Evolutionary conservation across 2,113 vertebrate genomes (phyloP), one percentile per base, ranked within the genome.

Genomic region (Callionymus lyra): DNA sequence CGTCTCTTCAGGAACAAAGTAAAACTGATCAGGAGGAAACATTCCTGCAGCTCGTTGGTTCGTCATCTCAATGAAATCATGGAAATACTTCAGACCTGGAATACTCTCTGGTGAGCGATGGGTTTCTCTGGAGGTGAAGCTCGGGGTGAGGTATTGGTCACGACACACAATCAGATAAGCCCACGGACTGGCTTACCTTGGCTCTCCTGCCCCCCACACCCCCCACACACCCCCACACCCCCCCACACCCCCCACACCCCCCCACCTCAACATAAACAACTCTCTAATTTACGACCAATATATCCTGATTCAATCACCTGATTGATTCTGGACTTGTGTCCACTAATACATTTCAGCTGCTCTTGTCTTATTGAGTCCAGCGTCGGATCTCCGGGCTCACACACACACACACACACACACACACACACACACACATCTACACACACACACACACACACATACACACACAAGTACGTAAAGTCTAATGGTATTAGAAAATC

Each of bases 271-370:
- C 73, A 76, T 76, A 79, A 81, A 84, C 75, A 84, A 74, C 68
- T 71, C 67, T 56, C 64, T 76, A 80, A 84, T 84, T 82, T 84
- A 84, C 77, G 63, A 73, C 65, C 70, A 76, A 78, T 84, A 84
- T 81, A 77, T 77, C 77, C 76, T 93, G 88, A 96, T 96, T 93
- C 92, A 96, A 94, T 96, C 92, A 95, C 84, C 84, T 86, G 87
- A 96, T 95, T 90, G 91, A 96, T 94, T 94, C 92, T 93, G 86
- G 91, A 89, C 92, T 91, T 88, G 85, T 82, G 79, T 86, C 85
- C 87, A 88, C 89, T 85, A 93, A 94, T 85, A 86, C 80, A 93
- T 93, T 74, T 90, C 89, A 88, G 88, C 89, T 91, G 90, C 88
- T 42, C 73, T 82, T 90, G 88, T 84, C 82, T 90, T 94, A 94